Evolutionary conservation across 2,113 vertebrate species (phyloP).

Genomic region (Lepisosteus osseus): DNA sequence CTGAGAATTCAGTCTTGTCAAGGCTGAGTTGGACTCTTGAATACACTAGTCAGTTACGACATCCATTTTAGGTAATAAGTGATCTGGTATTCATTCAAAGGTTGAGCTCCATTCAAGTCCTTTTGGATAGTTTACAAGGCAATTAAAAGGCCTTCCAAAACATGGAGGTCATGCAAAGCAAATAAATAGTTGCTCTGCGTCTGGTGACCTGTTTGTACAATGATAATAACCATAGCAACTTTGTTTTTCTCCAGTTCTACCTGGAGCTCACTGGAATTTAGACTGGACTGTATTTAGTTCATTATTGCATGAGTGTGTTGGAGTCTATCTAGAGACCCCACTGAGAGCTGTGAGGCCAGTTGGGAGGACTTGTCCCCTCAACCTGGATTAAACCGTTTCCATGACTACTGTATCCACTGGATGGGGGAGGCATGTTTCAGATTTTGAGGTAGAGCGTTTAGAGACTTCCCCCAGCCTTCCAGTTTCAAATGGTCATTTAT

Average conservation of each 20-base stretch:
- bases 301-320: neutral
- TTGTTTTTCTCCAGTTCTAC: neutral
- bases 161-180: constrained; percentile 16
- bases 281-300: neutral
- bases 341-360: neutral
- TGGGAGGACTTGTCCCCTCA: neutral
- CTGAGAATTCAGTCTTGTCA: too few species aligned
- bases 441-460: too few species aligned
- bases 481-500: too few species aligned
- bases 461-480: too few species aligned
- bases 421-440: neutral
- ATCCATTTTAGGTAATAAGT: constrained; percentile 18
- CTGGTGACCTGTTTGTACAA: constrained; percentile 2
- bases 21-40: too few species aligned
- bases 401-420: constrained; percentile 1
- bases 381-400: constrained; percentile 4
- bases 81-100: neutral
- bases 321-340: neutral
- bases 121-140: constrained; percentile 5
- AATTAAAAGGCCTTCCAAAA: constrained; percentile 13
- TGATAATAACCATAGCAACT: constrained; percentile 9
- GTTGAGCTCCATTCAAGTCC: neutral
- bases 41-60: neutral
- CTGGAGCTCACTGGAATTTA: neutral
- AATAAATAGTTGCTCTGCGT: neutral